These are phyloP conservation scores for Setipinna tenuifilis DNA, from an alignment of 2,797 vertebrate species.

Conservation along the genomic window DNA sequence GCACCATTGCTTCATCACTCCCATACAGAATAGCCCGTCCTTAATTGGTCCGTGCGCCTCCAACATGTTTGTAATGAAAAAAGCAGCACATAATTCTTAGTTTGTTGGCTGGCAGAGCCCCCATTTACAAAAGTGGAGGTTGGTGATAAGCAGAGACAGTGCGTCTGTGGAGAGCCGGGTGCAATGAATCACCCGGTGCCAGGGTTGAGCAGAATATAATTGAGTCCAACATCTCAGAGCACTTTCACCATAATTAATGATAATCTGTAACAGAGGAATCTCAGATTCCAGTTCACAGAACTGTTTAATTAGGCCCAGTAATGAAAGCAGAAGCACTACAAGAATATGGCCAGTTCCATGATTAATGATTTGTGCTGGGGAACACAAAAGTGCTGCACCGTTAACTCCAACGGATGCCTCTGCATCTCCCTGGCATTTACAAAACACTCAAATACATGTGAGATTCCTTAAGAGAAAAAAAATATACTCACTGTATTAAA, in stretches of 20 bases:
- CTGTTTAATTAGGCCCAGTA: conserved; percentile 99
- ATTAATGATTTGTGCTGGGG: conserved; percentile 99
- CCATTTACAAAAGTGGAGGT: conserved; percentile 99
- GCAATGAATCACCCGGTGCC: conserved; percentile 99
- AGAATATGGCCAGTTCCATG: conserved; percentile 99
- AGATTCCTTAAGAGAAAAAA: conserved; percentile 44
- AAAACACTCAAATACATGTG: conserved; percentile 87
- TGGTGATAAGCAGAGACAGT: conserved; percentile 98
- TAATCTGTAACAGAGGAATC: conserved; percentile 99
- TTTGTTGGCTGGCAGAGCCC: conserved; percentile 99
- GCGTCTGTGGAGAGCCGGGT: conserved; percentile 90
- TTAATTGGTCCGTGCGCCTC: conserved; percentile 98
- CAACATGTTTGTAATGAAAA: conserved; percentile 99
- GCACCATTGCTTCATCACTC: conserved; percentile 83
- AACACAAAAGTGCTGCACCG: conserved; percentile 99
- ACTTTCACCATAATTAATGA: conserved; percentile 99
- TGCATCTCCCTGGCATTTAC: conserved; percentile 95
- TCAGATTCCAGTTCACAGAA: conserved; percentile 99
- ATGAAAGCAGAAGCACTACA: conserved; percentile 99
- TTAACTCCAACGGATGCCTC: conserved; percentile 94
- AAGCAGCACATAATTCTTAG: conserved; percentile 98
- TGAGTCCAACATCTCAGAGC: conserved; percentile 99
- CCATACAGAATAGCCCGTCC: conserved; percentile 88
- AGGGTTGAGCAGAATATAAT: conserved; percentile 99
- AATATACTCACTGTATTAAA: conserved; percentile 56